Base-by-base conservation (phyloP, 64 coral and sea anemone species). In the Cladopsammia gracilis region DNA sequence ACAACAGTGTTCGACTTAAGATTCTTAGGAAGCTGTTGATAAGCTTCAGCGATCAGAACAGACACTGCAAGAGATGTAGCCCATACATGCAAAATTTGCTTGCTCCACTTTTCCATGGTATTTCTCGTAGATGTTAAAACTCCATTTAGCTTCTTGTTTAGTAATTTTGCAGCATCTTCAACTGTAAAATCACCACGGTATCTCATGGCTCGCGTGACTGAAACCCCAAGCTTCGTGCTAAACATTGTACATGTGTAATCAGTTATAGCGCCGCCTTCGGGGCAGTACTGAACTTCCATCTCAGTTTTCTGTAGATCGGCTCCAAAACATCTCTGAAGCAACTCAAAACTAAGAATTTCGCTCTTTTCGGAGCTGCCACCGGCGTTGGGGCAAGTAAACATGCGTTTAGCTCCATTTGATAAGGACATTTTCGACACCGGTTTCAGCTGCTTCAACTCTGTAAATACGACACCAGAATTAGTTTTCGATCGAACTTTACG, bases 11-110 rank as follows among this genome's bases (percentile, higher is more conserved):
- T 97, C 0, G 92, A 94, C 13, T 84, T 94, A 9, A 97, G 18
- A 62, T 91, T 14, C 52, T 64, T 66, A 0, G 96, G 68, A 13
- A 94, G 56, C 5, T 66, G 64, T 19, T 81, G 58, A 42, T 94
- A 97, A 19, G 92, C 92, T 14, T 64, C 73, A 3, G 80, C 88
- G 6, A 94, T 72, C 12, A 78, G 85, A 4, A 69, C 73, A 13
- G 92, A 93, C 5, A 73, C 92, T 19, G 57, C 66, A 59, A 52
- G 15, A 83, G 92, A 94, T 8, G 73, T 71, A 10, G 91, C 96
- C 96, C 92, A 97, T 43, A 97, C 80, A 73, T 97, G 96, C 18
- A 97, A 82, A 78, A 97, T 89, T 24, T 97, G 96, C 75, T 97
- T 97, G 24, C 67, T 92, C 96, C 96, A 97, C 61, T 90, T 64